phyloP scores from a whole-genome alignment of 1,140 invertebrate genomes.

The Conus betulinus region DNA sequence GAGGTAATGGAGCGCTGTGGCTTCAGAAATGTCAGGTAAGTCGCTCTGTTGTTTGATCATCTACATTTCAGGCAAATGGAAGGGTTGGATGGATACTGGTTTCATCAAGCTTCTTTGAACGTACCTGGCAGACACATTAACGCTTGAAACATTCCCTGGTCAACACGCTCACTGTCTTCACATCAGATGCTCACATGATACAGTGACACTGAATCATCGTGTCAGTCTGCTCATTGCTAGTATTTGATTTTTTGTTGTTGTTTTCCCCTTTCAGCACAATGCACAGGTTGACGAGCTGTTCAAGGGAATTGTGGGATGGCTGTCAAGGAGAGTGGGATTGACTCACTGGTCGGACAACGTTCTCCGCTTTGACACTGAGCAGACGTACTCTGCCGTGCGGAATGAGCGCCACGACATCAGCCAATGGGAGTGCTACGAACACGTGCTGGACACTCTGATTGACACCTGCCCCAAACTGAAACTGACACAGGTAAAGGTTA shows the following conservation, averaged over 20 bases:
- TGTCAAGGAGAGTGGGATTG: not conserved
- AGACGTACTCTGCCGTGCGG: constrained; percentile 46
- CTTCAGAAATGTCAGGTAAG: too few species aligned
- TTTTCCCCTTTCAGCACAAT: constrained; percentile 55
- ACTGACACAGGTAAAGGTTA: constrained; percentile 54
- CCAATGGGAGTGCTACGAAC: constrained; percentile 67
- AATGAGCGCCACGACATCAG: constrained; percentile 47
- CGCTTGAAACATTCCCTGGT: too few species aligned
- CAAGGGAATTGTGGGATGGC: constrained; percentile 56
- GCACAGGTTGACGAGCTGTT: constrained; percentile 51
- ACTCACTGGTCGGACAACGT: not conserved
- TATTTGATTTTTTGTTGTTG: not conserved
- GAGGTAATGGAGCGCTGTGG: too few species aligned
- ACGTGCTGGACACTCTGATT: constrained; percentile 57
- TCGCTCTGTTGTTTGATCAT: too few species aligned
- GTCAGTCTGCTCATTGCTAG: not conserved
- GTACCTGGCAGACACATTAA: too few species aligned
- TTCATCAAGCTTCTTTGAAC: too few species aligned
- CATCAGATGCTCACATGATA: too few species aligned
- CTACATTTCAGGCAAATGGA: too few species aligned
- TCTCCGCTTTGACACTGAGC: constrained; percentile 44
- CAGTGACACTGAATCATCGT: too few species aligned
- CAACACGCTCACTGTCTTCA: too few species aligned
- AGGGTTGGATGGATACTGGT: too few species aligned
- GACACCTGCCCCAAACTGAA: constrained; percentile 57